phyloP scores from a whole-genome alignment of 2,113 vertebrate genomes.

The Barnardius zonarius region DNA sequence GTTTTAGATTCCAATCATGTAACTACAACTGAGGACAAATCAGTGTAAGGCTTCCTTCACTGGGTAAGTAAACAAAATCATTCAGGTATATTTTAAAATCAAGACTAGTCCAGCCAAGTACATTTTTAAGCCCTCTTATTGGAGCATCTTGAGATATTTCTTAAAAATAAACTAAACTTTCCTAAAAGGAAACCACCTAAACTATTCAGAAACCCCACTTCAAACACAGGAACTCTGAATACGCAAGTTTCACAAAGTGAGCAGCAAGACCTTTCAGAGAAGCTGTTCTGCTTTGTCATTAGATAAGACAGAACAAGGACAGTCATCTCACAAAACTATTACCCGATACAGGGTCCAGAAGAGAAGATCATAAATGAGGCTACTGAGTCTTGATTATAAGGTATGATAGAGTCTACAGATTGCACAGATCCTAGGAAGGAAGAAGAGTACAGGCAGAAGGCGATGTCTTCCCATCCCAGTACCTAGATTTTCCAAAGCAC shows the following conservation, averaged over 20 bases:
- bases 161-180: conserved; percentile 32
- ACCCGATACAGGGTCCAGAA: not conserved
- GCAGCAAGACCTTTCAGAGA: conserved; percentile 27
- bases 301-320: conserved; percentile 14
- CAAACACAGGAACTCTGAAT: not conserved
- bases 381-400: not conserved
- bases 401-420: not conserved
- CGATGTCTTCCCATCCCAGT: not conserved
- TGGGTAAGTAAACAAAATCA: not conserved
- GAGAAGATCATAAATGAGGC: not conserved
- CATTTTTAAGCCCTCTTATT: not conserved
- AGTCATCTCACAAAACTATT: not conserved
- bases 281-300: not conserved
- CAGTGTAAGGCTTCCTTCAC: not conserved
- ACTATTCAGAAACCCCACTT: not conserved
- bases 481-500: not conserved
- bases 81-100: not conserved
- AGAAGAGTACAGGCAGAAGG: not conserved
- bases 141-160: conserved; percentile 1
- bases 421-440: not conserved
- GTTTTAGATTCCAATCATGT: not conserved
- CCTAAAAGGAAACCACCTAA: conserved; percentile 6
- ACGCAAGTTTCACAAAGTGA: not conserved
- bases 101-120: not conserved
- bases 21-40: not conserved